phyloP scores from a whole-genome alignment of 2,888 invertebrate species.

The Artemia sp. region DNA sequence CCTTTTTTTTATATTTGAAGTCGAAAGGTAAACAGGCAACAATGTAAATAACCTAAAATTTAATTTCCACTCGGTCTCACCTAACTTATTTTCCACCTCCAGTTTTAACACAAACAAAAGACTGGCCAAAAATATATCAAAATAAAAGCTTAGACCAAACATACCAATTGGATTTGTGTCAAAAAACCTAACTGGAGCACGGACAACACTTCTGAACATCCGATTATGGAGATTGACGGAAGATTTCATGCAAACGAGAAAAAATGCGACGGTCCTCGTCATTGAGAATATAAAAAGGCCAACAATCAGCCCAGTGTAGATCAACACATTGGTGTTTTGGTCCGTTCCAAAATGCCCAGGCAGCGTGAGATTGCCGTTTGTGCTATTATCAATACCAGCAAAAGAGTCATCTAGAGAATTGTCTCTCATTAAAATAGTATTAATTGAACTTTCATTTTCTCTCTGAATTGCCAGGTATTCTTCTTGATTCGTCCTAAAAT shows the following conservation, averaged over 20 bases:
- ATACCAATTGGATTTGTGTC: conserved; percentile 64
- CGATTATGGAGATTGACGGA: conserved; percentile 34
- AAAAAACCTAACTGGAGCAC: conserved; percentile 47
- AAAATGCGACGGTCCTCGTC: conserved; percentile 33
- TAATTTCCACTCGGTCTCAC: conserved; percentile 24
- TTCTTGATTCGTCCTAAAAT: neutral
- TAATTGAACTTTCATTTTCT: too few relatives aligned
- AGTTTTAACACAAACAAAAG: neutral
- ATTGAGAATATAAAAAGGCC: conserved; percentile 30
- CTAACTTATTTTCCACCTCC: neutral
- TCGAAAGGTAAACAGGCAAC: too few relatives aligned
- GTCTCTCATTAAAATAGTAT: too few relatives aligned
- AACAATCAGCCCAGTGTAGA: conserved; percentile 32
- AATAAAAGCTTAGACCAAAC: conserved; percentile 29
- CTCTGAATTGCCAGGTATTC: neutral
- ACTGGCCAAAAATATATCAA: conserved; percentile 31
- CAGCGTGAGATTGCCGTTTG: conserved; percentile 5
- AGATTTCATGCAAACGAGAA: conserved; percentile 32
- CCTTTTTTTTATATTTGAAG: too few relatives aligned
- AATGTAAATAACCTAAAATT: neutral
- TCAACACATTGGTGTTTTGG: conserved; percentile 30
- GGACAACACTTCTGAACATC: conserved; percentile 36
- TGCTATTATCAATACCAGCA: too few relatives aligned
- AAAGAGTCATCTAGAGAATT: neutral
- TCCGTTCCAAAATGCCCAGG: neutral